These are phyloP conservation scores for Gasterosteus nipponicus DNA, from an alignment of 2,113 vertebrate genomes.

Conservation along the genomic window DNA sequence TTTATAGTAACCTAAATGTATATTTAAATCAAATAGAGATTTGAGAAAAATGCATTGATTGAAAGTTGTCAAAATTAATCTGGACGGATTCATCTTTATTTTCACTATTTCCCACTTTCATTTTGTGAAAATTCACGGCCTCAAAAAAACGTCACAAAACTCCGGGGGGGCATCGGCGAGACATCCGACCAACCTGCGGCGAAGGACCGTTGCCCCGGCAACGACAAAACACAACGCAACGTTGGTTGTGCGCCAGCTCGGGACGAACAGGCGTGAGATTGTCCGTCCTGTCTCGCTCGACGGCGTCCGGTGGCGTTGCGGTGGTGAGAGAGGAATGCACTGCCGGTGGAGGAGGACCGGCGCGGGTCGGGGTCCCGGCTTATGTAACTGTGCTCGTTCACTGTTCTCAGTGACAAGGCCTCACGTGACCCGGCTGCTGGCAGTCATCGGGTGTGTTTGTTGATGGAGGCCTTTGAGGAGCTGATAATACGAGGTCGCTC, in stretches of 20 bases:
- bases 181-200: constrained; percentile 37
- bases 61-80: background rate
- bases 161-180: constrained; percentile 41
- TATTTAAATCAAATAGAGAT: too few relatives aligned
- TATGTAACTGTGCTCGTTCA: constrained; percentile 28
- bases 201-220: constrained; percentile 55
- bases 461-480: background rate
- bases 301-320: background rate
- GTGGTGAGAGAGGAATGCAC: background rate
- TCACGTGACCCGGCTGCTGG: background rate
- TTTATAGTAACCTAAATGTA: background rate
- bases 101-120: background rate
- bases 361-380: background rate
- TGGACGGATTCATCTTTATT: background rate
- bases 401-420: constrained; percentile 26
- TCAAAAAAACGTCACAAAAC: background rate
- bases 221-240: constrained; percentile 49
- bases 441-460: background rate
- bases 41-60: background rate
- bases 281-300: too few relatives aligned
- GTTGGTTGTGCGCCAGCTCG: constrained; percentile 47
- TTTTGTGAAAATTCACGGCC: background rate
- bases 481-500: background rate
- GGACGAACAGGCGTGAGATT: constrained; percentile 33
- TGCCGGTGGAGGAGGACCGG: too few relatives aligned